Evolutionary conservation across 2,113 vertebrate species (phyloP).

Genomic region (Hassar affinis): DNA sequence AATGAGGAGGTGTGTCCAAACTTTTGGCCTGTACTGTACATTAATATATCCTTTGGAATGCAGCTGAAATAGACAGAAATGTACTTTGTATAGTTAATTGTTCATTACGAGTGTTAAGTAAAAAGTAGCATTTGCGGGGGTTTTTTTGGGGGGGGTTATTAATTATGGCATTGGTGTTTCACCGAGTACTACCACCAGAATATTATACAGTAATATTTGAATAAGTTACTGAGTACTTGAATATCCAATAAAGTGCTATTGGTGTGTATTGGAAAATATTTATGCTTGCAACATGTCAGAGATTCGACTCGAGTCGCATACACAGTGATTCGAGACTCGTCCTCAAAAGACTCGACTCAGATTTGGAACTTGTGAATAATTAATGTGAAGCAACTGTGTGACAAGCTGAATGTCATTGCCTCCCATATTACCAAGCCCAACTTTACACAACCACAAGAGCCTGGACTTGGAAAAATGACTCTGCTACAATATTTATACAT

Average conservation of each 20-base stretch:
- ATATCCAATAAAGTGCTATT: not conserved
- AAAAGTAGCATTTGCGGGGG: too few relatives aligned
- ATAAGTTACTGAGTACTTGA: not conserved
- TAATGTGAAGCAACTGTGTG: too few relatives aligned
- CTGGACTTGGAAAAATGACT: too few relatives aligned
- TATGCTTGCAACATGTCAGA: not conserved
- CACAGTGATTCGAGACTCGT: too few relatives aligned
- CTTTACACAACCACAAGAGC: too few relatives aligned
- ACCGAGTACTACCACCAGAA: not conserved
- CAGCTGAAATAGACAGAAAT: not conserved
- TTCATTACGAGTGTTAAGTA: not conserved
- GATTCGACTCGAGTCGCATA: too few relatives aligned
- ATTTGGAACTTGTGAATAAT: too few relatives aligned
- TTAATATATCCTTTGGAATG: not conserved
- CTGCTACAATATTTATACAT: not conserved
- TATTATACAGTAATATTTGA: not conserved
- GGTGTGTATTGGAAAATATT: not conserved
- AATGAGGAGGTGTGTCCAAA: too few relatives aligned
- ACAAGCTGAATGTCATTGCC: too few relatives aligned
- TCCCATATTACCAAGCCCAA: too few relatives aligned
- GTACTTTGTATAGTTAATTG: not conserved
- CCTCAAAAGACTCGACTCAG: too few relatives aligned
- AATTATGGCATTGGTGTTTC: not conserved
- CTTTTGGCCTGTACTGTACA: too few relatives aligned
- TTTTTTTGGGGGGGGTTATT: not conserved